Percentiles rank a stretch among this genome's conserved stretches.
Evolutionary conservation across 1,140 invertebrate genomes (phyloP).

Genomic region (Sogatella furcifera): DNA sequence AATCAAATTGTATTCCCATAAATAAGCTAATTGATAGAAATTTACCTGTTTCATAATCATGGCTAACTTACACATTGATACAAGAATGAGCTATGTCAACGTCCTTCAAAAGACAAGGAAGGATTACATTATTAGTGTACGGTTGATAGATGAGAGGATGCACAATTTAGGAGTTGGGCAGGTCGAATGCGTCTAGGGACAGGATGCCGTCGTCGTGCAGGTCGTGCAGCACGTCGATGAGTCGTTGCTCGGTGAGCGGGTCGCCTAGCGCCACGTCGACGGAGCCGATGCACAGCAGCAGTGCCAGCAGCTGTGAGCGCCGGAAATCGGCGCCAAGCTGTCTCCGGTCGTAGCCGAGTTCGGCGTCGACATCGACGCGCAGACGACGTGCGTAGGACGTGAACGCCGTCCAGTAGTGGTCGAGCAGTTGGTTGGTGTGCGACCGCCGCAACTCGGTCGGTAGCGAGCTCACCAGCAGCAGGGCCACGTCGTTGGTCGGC

Average conservation of each 20-base stretch:
- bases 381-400: conserved; percentile 40
- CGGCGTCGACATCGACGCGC: conserved; percentile 44
- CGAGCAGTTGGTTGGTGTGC: conserved; percentile 47
- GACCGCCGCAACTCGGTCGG: conserved; percentile 52
- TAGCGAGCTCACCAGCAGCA: conserved; percentile 65
- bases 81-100: no score
- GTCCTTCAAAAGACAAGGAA: no score
- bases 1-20: no score
- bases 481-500: conserved; percentile 64
- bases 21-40: no score
- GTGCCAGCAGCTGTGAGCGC: conserved; percentile 55
- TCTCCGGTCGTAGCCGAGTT: conserved; percentile 40
- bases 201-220: conserved; percentile 45
- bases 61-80: no score
- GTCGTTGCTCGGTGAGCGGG: conserved; percentile 54
- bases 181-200: conserved; percentile 18
- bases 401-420: conserved; percentile 55
- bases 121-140: no score
- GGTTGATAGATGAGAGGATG: no score
- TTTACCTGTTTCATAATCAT: no score
- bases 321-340: conserved; percentile 52
- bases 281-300: conserved; percentile 65
- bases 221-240: conserved; percentile 46
- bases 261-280: conserved; percentile 61
- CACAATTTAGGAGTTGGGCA: conserved; percentile 7